phyloP scores from a whole-genome alignment of 2,888 invertebrate genomes.

The Acleris sparsana region DNA sequence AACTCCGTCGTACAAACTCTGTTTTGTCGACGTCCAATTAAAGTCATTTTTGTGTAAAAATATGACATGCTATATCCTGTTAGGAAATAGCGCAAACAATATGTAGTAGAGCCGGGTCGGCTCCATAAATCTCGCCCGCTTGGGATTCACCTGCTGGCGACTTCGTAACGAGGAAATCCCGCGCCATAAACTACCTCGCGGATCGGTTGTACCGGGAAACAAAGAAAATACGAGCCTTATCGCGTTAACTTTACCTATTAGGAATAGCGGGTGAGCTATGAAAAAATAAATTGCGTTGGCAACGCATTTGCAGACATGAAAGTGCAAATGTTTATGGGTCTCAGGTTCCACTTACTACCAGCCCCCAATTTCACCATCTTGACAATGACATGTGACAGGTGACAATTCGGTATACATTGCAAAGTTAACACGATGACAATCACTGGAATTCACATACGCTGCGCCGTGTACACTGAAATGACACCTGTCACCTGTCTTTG shows the following conservation, averaged over 20 bases:
- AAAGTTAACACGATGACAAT: no score
- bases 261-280: neutral
- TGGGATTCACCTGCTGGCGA: slow-evolving; percentile 41
- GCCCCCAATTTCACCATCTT: no score
- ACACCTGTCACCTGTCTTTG: no score
- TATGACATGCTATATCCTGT: slow-evolving; percentile 45
- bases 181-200: slow-evolving; percentile 36
- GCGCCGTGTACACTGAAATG: no score
- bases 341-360: no score
- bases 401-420: no score
- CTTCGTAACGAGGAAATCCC: slow-evolving; percentile 37
- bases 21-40: slow-evolving; percentile 1
- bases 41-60: slow-evolving; percentile 40
- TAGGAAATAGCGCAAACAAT: slow-evolving; percentile 22
- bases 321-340: no score
- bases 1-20: neutral
- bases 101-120: slow-evolving; percentile 38
- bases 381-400: no score
- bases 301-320: no score
- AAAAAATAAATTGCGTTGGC: no score
- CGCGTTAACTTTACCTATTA: neutral
- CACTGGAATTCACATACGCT: no score
- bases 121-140: slow-evolving; percentile 47
- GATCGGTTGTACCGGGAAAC: slow-evolving; percentile 1
- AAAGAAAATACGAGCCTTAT: neutral